Evolutionary conservation across 2,113 vertebrate species (phyloP), one percentile per base, ranked within the genome.

Genomic region (Scomber scombrus): DNA sequence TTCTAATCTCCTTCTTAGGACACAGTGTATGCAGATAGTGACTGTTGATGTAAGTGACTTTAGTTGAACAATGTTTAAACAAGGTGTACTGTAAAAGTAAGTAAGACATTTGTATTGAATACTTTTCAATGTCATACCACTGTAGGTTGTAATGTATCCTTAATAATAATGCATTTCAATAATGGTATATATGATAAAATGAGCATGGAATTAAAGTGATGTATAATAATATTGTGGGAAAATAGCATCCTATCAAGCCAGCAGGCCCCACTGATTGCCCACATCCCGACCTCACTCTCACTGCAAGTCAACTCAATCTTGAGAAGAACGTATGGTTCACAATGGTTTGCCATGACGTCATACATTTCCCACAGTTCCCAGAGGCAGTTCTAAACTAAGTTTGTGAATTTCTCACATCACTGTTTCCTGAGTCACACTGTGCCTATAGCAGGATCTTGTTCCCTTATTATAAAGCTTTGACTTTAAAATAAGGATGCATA

Each of bases 281-380:
- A 69, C 52, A 80, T 74, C 60, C 52, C 21, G 18, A 29, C 34
- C 49, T 65, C 57, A 65, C 16, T 84, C 51, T 75, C 46, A 65
- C 21, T 52, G 13, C 60, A 18, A 16, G 40, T 45, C 47, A 14
- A 31, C 55, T 85, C 23, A 29, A 55, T 83, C 69, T 50, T 34
- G 56, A 80, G 60, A 57, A 14, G 52, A 74, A 63, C 0, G 7
- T 21, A 75, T 61, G 11, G 80, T 85, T 88, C 71, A 69, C 72
- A 78, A 65, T 71, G 73, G 70, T 65, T 65, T 63, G 16, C 47
- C 19, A 3, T 80, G 75, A 89, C 19, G 49, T 85, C 71, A 82
- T 34, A 54, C 0, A 78, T 74, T 82, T 86, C 75, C 79, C 87
- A 85, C 84, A 88, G 65, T 79, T 71, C 88, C 81, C 85, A 78